A percentile compares a stretch with the other conserved stretches of the same genome.
Evolutionary conservation across 2,113 vertebrate species (phyloP).

Genomic region (Phylloscopus trochiloides): DNA sequence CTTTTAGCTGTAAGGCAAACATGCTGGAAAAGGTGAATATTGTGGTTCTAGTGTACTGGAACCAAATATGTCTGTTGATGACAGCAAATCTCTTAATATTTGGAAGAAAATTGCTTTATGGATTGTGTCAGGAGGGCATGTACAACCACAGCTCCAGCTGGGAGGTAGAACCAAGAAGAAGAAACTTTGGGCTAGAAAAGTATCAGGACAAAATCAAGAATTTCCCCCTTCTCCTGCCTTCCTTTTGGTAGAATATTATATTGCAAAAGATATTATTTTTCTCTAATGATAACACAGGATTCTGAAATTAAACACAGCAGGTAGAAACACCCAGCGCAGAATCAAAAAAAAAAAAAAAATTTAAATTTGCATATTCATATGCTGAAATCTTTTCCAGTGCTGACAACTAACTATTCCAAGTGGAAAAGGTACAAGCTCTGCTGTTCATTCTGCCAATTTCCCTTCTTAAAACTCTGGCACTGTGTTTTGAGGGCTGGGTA

Average conservation of each 20-base stretch:
- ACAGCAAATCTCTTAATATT: not conserved
- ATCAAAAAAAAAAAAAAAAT: not conserved
- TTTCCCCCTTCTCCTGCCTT: not conserved
- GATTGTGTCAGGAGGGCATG: not conserved
- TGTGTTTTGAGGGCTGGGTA: not conserved
- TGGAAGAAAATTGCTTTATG: not conserved
- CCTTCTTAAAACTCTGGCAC: not conserved
- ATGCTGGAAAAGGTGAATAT: conserved; percentile 18
- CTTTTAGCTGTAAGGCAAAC: conserved; percentile 27
- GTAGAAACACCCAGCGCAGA: not conserved
- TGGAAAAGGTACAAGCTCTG: not conserved
- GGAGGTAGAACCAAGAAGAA: not conserved
- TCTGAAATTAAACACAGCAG: conserved; percentile 45
- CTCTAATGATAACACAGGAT: not conserved
- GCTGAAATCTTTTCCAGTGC: not conserved
- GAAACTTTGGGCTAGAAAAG: not conserved
- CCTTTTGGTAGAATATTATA: not conserved
- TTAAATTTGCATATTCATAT: conserved; percentile 24
- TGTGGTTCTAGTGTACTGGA: not conserved
- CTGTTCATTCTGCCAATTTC: not conserved
- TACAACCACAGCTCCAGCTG: not conserved
- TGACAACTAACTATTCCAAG: conserved; percentile 1
- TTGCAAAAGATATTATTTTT: not conserved
- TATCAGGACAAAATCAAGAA: not conserved
- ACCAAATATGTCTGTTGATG: not conserved